Conservation (phyloP, 2,888 invertebrate genomes). For the Alloplasta piceator region DNA sequence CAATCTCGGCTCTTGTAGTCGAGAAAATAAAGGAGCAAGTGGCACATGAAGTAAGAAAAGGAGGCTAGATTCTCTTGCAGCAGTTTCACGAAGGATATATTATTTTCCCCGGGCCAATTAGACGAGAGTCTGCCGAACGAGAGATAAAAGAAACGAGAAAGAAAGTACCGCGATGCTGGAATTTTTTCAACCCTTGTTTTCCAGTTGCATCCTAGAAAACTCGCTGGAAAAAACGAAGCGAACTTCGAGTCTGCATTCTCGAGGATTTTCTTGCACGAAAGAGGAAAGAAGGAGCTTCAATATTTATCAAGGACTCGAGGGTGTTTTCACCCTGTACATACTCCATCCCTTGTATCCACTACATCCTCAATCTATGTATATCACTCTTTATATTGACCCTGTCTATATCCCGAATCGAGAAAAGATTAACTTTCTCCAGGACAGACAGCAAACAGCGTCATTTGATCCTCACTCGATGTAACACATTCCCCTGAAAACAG, state of each 20-base stretch:
- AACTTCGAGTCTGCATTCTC: not conserved
- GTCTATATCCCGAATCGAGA: slow-evolving; percentile 22
- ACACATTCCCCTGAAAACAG: slow-evolving; percentile 1
- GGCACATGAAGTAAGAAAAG: not conserved
- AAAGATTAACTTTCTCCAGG: slow-evolving; percentile 38
- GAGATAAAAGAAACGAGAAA: slow-evolving; percentile 10
- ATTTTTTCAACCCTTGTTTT: not conserved
- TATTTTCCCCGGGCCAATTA: slow-evolving; percentile 45
- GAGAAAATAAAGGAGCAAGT: slow-evolving; percentile 8
- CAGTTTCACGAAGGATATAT: slow-evolving; percentile 21
- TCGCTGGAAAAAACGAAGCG: slow-evolving; percentile 2
- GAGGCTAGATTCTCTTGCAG: not conserved
- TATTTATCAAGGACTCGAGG: slow-evolving; percentile 54
- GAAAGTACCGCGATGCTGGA: not conserved
- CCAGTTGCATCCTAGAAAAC: slow-evolving; percentile 1
- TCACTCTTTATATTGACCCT: not conserved
- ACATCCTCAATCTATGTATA: not conserved
- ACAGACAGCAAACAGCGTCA: slow-evolving; percentile 6
- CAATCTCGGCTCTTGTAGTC: slow-evolving; percentile 17
- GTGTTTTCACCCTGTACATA: slow-evolving; percentile 35
- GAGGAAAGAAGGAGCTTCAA: slow-evolving; percentile 29
- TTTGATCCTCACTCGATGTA: slow-evolving; percentile 19
- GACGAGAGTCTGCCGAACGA: slow-evolving; percentile 4
- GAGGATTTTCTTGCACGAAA: no score
- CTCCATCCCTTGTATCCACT: slow-evolving; percentile 12